Base-by-base conservation (phyloP, 2,888 invertebrate genomes). In the Allacma fusca region DNA sequence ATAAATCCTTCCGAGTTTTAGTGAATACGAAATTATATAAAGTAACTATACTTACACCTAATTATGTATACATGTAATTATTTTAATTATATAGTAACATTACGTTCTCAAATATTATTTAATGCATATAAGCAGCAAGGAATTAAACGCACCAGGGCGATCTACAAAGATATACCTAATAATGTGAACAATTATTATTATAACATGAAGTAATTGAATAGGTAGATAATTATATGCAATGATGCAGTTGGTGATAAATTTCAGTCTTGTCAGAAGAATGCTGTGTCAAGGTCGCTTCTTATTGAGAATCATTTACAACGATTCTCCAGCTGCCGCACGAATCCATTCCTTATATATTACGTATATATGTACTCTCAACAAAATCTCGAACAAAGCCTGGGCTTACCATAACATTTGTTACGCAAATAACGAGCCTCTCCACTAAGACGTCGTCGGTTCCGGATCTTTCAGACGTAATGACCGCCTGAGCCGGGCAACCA, bases 391-490 rank as follows among this genome's bases (percentile, higher is more conserved):
- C 50, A 50, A 50, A 50, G 50, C 50, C 50, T 5, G 16, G 34
- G 50, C 50, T 50, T 50, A 50, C n/a, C n/a, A 50, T 50, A 50
- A 50, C 19, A 9, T 7, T 50, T 5, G n/a, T 16, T 50, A 50
- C 16, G 19, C 50, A 34, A 34, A 50, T 50, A 50, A 2, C 50
- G 50, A 16, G 2, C 16, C 50, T 19, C 50, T 26, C 69, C 76
- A 44, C 57, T 78, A 80, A 28, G 82, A 73, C 16, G 80, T 65
- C 1, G 80, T 57, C 7, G 80, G 80, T 19, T 76, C 79, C 2
- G 83, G 80, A 40, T 83, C 83, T 68, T 82, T 82, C n/a, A 83
- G 72, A 71, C 83, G 77, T 44, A 83, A 68, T 13, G 82, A 81
- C 50, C 80, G 78, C 26, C 81, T 78, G 50, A 83, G 76, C 26